phyloP scores from a whole-genome alignment of 1,140 invertebrate species.

The Ostrea denselamellosa region DNA sequence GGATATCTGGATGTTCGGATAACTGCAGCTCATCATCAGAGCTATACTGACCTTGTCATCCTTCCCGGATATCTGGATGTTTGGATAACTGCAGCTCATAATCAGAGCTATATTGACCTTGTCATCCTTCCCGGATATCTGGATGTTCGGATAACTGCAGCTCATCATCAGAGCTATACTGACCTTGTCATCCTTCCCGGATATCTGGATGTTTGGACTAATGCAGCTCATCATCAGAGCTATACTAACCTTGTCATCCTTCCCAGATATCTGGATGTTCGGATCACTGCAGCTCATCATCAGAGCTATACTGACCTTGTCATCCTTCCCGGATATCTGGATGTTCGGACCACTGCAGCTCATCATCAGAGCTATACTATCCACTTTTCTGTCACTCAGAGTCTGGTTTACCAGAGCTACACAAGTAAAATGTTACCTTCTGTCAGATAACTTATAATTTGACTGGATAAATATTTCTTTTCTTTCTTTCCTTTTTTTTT shows the following conservation, averaged over 20 bases:
- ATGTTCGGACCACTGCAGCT: conserved; percentile 77
- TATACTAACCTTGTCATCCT: conserved; percentile 78
- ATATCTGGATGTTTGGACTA: conserved; percentile 8
- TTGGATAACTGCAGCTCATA: too few relatives aligned
- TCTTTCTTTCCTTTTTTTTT: not conserved
- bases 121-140: too few relatives aligned
- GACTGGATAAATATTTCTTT: not conserved
- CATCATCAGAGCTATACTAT: conserved; percentile 78
- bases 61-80: too few relatives aligned
- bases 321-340: conserved; percentile 78
- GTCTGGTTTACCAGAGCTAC: conserved; percentile 69
- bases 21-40: too few relatives aligned
- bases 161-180: not conserved
- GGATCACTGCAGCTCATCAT: too few relatives aligned
- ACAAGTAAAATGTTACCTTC: not conserved
- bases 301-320: too few relatives aligned
- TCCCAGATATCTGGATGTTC: conserved; percentile 77
- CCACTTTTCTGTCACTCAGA: conserved; percentile 73
- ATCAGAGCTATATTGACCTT: too few relatives aligned
- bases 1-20: too few relatives aligned
- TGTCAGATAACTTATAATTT: not conserved
- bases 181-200: conserved; percentile 62
- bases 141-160: too few relatives aligned
- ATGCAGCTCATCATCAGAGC: too few relatives aligned
- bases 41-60: too few relatives aligned